Conservation (phyloP, 1,140 invertebrate genomes). For the Drosophila sproati region DNA sequence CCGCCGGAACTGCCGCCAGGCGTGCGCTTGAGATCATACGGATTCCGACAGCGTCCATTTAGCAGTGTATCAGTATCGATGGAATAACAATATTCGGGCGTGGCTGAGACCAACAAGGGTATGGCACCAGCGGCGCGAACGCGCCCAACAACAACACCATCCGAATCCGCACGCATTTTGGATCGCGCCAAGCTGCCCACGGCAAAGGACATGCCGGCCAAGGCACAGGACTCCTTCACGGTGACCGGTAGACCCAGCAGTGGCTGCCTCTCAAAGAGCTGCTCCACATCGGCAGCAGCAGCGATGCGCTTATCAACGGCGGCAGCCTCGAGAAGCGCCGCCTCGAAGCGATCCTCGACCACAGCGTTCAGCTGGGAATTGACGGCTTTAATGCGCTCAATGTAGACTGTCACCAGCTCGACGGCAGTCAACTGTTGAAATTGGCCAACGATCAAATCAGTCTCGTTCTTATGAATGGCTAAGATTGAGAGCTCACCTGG, state of each 20-base stretch:
- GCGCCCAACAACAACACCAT: constrained; percentile 87
- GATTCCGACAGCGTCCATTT: constrained; percentile 91
- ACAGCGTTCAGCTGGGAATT: constrained; percentile 90
- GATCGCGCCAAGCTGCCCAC: constrained; percentile 87
- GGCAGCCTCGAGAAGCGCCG: constrained; percentile 88
- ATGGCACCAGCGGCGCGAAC: constrained; percentile 90
- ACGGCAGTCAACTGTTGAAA: constrained; percentile 87
- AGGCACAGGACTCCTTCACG: constrained; percentile 89
- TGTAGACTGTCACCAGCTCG: constrained; percentile 88
- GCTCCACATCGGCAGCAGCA: constrained; percentile 45
- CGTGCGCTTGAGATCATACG: constrained; percentile 89
- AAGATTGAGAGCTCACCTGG: constrained; percentile 35
- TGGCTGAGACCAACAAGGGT: constrained; percentile 91
- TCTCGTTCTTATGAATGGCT: not conserved
- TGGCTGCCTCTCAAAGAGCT: constrained; percentile 86
- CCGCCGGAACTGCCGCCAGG: constrained; percentile 91
- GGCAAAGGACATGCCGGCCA: constrained; percentile 88
- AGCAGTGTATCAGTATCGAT: constrained; percentile 90
- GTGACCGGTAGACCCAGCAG: constrained; percentile 91
- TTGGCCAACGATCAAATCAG: not conserved
- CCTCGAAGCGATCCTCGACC: constrained; percentile 88
- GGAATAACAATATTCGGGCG: constrained; percentile 91
- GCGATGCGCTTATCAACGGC: constrained; percentile 85
- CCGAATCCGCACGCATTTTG: constrained; percentile 86
- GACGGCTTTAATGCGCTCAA: constrained; percentile 89